Evolutionary conservation across 2,113 vertebrate genomes (phyloP), one percentile per base, ranked within the genome.

Genomic region (Mobula birostris): DNA sequence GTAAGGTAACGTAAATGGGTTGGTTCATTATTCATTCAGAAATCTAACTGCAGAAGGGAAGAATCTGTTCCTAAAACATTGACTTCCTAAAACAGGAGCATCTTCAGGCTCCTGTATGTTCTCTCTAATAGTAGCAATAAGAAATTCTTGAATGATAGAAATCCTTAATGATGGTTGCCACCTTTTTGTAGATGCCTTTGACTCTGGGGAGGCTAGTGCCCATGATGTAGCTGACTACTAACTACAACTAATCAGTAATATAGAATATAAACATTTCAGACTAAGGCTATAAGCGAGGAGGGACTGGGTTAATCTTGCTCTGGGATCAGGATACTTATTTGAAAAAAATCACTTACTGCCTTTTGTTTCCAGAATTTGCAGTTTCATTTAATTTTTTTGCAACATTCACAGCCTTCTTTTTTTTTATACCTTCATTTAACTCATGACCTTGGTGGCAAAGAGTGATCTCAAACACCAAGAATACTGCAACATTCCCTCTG

Each of bases 361-460:
- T 9, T 32, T 15, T 66, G 3, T 66, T 36, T 17, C 29, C 12
- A 29, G 82, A 27, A 85, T 58, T 85, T 8, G 4, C 21, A 58
- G 14, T 36, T 90, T 68, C 63, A 88, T 63, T 66, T 17, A 66
- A 61, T 36, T 90, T 36, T 90, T n/a, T 32, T 19, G 32, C 29
- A 90, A n/a, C 2, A 1, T 90, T 90, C 32, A 63, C 21, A 66
- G 29, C 15, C 32, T 66, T 90, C 29, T 61, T 17, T 19, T 48
- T 36, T 48, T 90, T 66, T 90, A 36, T 21, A 29, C 61, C 63
- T 63, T 66, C 7, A 32, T 90, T 66, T 90, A 90, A 90, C 66
- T 90, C 61, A 66, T 76, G 68, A 93, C 91, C 91, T 93, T 93
- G 68, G 24, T 48, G 66, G 68, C 8, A 48, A 74, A 63, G n/a